phyloP scores from a whole-genome alignment of 2,888 invertebrate genomes.

The Thecocarcelia acutangulata region DNA sequence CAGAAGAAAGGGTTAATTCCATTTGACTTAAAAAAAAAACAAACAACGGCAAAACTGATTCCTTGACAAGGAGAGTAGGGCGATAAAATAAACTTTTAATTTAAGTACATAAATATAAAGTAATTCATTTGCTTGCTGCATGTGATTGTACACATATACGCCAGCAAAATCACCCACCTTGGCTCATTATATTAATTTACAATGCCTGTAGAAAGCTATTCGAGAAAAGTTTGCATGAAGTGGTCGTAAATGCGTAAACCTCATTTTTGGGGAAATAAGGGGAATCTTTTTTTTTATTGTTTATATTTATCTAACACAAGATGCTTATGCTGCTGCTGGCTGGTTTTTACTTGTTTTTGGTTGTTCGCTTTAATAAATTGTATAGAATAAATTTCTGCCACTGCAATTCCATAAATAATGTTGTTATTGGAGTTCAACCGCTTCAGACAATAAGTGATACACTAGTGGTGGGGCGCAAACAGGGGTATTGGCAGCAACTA shows the following conservation, averaged over 20 bases:
- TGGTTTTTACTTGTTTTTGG: constrained; percentile 34
- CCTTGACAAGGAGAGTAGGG: too few relatives aligned
- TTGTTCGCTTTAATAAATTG: constrained; percentile 6
- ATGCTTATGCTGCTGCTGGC: too few relatives aligned
- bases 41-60: not conserved
- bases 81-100: too few relatives aligned
- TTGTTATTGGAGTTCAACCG: constrained; percentile 10
- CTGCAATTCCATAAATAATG: constrained; percentile 33
- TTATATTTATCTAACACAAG: constrained; percentile 13
- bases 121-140: too few relatives aligned
- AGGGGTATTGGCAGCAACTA: constrained; percentile 41
- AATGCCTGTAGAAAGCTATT: not conserved
- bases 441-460: constrained; percentile 8
- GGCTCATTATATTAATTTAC: not conserved
- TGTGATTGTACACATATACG: too few relatives aligned
- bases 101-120: too few relatives aligned
- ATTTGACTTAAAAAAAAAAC: not conserved
- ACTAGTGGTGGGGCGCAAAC: constrained; percentile 38
- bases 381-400: constrained; percentile 1
- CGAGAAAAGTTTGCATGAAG: constrained; percentile 9
- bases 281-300: constrained; percentile 26
- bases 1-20: too few relatives aligned
- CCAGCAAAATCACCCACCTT: too few relatives aligned
- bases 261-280: constrained; percentile 26
- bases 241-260: constrained; percentile 2